Base-by-base conservation (phyloP, 2,888 invertebrate species). In the Protodeltote pygarga region DNA sequence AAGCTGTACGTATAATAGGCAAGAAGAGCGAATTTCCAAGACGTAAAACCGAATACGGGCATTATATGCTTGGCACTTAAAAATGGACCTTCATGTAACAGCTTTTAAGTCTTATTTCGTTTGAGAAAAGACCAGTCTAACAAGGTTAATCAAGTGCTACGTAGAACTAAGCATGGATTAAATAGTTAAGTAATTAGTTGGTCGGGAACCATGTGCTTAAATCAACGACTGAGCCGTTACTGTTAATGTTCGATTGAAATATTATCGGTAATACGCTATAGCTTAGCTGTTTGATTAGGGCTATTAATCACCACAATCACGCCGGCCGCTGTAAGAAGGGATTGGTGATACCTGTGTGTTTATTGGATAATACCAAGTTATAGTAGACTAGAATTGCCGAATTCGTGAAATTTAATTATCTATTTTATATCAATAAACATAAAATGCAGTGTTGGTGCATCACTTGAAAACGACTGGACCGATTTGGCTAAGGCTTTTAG, bases 21-120 rank as follows among this genome's bases (percentile, higher is more conserved):
- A 49, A 57, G 34, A 62, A 42, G 47, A 53, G 62, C 59, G 40
- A 60, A 64, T 53, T 55, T 58, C 57, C 38, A 47, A 71, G 52
- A 51, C 27, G 24, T 24, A n/a, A 9, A 38, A 27, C 57, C 32
- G 24, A 58, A 50, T 52, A 53, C 54, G 33, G 19, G 33, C 31
- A 41, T 31, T 20, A 27, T 37, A 37, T 20, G 21, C 34, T 14
- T 24, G 33, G 9, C 31, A 58, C 10, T 2, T 5, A 28, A 57
- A 53, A 61, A 27, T 45, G 19, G 5, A 37, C 32, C 34, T 5
- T 46, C n/a, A n/a, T n/a, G n/a, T n/a, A n/a, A 31, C 16, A 2
- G 0, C 5, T 14, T 15, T 5, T 3, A 2, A 0, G 0, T 16
- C 4, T 48, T n/a, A n/a, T n/a, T n/a, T n/a, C n/a, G n/a, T n/a